Percentiles rank a stretch among this genome's conserved stretches.
These are phyloP conservation scores for Rhincodon typus DNA, from an alignment of 2,797 vertebrate species.

Conservation along the genomic window DNA sequence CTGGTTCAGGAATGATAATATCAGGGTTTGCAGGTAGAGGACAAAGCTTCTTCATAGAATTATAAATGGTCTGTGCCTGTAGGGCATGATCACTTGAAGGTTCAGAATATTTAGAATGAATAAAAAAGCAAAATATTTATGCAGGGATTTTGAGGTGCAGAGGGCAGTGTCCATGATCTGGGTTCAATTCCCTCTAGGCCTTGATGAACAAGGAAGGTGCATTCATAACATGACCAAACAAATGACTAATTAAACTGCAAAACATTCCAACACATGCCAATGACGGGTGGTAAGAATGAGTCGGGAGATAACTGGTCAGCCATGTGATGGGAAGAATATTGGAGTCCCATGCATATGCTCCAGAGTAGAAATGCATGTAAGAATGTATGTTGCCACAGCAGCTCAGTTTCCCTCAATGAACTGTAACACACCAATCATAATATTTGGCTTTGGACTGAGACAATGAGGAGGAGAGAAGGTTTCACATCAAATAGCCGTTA, in stretches of 20 bases:
- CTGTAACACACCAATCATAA: background rate
- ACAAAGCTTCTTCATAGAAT: background rate
- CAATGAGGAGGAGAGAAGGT: background rate
- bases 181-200: background rate
- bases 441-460: background rate
- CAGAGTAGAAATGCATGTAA: background rate
- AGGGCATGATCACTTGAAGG: background rate
- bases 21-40: background rate
- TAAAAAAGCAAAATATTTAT: background rate
- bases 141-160: background rate
- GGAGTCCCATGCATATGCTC: too few relatives aligned
- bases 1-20: background rate
- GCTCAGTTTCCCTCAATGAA: background rate
- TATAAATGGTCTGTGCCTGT: background rate
- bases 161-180: too few relatives aligned
- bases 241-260: background rate
- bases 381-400: background rate
- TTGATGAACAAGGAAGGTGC: background rate
- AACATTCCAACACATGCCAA: background rate
- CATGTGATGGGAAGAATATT: background rate
- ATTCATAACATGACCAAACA: background rate
- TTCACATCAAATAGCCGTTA: background rate
- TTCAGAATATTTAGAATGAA: background rate
- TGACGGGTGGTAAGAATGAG: background rate
- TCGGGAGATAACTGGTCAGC: background rate